These are phyloP conservation scores for Sphecodes monilicornis DNA, from an alignment of 2,888 invertebrate species.

Conservation along the genomic window DNA sequence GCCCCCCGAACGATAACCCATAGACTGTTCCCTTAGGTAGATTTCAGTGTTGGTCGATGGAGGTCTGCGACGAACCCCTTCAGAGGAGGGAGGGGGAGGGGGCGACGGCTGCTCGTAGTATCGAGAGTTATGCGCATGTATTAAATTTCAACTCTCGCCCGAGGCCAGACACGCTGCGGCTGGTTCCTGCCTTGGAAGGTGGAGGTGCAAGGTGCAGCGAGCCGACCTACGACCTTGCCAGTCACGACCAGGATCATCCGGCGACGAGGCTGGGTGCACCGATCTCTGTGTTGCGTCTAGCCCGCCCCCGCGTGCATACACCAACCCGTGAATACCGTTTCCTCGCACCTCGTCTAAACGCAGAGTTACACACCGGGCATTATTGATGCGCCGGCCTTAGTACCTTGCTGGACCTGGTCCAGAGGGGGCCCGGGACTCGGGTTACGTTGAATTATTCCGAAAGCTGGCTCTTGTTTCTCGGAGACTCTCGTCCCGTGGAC, in stretches of 20 bases:
- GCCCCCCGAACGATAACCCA: slow-evolving; percentile 59
- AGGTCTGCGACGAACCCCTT: slow-evolving; percentile 38
- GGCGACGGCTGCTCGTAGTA: slow-evolving; percentile 29
- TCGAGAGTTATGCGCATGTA: slow-evolving; percentile 74
- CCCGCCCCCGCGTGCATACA: slow-evolving; percentile 11
- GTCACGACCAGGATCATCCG: slow-evolving; percentile 69
- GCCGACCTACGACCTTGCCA: slow-evolving; percentile 81
- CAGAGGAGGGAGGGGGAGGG: slow-evolving; percentile 20
- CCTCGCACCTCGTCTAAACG: slow-evolving; percentile 44
- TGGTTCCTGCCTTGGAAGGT: slow-evolving; percentile 73
- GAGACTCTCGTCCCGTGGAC: not conserved
- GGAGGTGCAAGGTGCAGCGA: slow-evolving; percentile 81
- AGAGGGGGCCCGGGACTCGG: slow-evolving; percentile 3
- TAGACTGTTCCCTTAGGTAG: slow-evolving; percentile 47
- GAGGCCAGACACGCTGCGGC: slow-evolving; percentile 76
- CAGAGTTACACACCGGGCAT: slow-evolving; percentile 32
- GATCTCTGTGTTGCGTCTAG: slow-evolving; percentile 15
- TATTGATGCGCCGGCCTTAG: slow-evolving; percentile 32
- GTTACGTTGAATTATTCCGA: slow-evolving; percentile 37
- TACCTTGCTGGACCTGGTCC: not conserved
- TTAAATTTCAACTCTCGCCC: slow-evolving; percentile 80
- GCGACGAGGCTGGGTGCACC: slow-evolving; percentile 36
- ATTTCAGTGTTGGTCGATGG: slow-evolving; percentile 16
- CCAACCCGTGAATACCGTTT: slow-evolving; percentile 50
- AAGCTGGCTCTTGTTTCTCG: not conserved